Evolutionary conservation across 2,888 invertebrate species (phyloP).

Genomic region (Drosophila gaucha): DNA sequence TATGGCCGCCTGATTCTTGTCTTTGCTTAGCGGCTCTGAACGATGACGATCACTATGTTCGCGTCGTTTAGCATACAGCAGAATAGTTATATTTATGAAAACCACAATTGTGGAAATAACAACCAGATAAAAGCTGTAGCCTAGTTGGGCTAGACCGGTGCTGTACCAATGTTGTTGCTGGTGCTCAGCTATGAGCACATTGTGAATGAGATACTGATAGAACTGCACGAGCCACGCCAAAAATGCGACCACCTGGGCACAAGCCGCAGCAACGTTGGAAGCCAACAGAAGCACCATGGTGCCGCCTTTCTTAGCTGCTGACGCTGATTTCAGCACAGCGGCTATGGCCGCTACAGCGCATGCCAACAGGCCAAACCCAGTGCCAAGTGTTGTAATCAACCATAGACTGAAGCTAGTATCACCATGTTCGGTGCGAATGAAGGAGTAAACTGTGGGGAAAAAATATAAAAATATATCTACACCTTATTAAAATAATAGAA

Average conservation of each 20-base stretch:
- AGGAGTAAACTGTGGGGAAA: conserved; percentile 74
- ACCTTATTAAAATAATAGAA: not conserved
- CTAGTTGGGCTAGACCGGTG: conserved; percentile 91
- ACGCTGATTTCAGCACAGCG: conserved; percentile 84
- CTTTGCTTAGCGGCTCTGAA: conserved; percentile 81
- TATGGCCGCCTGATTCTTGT: conserved; percentile 83
- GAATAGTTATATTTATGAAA: conserved; percentile 79
- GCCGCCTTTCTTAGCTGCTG: conserved; percentile 82
- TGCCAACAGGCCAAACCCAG: conserved; percentile 83
- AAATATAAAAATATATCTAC: not conserved
- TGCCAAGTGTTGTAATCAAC: conserved; percentile 83
- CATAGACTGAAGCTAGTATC: conserved; percentile 83
- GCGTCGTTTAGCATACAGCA: conserved; percentile 78
- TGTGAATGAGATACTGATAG: conserved; percentile 91
- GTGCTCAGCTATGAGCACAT: conserved; percentile 93
- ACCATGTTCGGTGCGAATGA: conserved; percentile 82
- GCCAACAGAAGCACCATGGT: conserved; percentile 82
- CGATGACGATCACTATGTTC: conserved; percentile 78
- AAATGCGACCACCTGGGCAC: conserved; percentile 90
- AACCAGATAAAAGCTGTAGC: conserved; percentile 92
- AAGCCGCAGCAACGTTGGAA: conserved; percentile 86
- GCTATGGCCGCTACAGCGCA: conserved; percentile 84
- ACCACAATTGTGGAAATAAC: conserved; percentile 83
- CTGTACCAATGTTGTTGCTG: conserved; percentile 93
- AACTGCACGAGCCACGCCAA: conserved; percentile 94